phyloP scores from a whole-genome alignment of 2,113 vertebrate genomes.

The Eclectus roratus region DNA sequence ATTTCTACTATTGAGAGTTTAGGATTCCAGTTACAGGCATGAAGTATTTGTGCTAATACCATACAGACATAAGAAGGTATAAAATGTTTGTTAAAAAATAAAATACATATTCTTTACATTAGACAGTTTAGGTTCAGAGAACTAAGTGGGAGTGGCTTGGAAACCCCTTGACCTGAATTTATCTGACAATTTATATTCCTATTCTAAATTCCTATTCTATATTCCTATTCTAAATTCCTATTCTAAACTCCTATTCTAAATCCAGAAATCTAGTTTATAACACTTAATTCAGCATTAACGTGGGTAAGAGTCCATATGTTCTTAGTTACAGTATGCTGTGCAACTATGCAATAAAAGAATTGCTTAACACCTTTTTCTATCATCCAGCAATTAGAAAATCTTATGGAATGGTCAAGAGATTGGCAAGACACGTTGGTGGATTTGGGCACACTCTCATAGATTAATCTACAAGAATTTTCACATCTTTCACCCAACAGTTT shows the following conservation, averaged over 20 bases:
- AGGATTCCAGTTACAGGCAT: neutral
- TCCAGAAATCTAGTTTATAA: neutral
- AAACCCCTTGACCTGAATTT: neutral
- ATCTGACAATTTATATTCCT: neutral
- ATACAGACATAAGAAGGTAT: neutral
- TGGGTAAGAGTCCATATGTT: neutral
- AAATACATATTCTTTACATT: neutral
- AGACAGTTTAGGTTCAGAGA: neutral
- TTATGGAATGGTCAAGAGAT: neutral
- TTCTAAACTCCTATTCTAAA: neutral
- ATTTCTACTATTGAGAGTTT: neutral
- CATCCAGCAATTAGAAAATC: neutral
- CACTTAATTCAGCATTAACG: neutral
- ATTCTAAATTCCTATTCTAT: neutral
- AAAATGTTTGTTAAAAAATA: neutral
- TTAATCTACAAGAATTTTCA: neutral
- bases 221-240: too few relatives aligned
- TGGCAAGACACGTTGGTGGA: neutral
- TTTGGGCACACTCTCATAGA: neutral
- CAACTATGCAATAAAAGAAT: neutral
- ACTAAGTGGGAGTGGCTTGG: accelerated
- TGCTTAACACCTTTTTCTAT: neutral
- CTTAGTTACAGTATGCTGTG: neutral
- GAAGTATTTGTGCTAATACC: neutral
- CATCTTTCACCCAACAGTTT: neutral